A percentile compares a stretch with the other conserved stretches of the same genome.
Evolutionary conservation across 2,113 vertebrate genomes (phyloP).

Genomic region (Xiphophorus maculatus): DNA sequence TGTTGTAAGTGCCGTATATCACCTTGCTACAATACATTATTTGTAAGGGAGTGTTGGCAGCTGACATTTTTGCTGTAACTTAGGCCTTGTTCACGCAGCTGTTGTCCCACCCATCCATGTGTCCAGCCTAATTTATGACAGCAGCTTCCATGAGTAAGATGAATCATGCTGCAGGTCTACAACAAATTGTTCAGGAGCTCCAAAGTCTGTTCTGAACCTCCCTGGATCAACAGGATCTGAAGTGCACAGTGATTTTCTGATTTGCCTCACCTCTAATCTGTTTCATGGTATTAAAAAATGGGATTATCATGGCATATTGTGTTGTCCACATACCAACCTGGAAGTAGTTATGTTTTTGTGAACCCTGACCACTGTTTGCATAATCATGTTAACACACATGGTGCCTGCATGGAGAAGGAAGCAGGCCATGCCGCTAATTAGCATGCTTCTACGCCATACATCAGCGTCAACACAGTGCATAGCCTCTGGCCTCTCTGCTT

Average conservation of each 20-base stretch:
- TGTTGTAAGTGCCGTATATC: too few species aligned
- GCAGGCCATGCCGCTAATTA: conserved; percentile 39
- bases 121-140: not conserved
- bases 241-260: not conserved
- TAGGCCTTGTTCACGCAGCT: not conserved
- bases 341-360: conserved; percentile 1
- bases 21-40: not conserved
- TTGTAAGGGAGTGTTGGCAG: not conserved
- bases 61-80: not conserved
- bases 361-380: not conserved
- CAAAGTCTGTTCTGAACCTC: not conserved
- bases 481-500: conserved; percentile 27
- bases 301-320: too few species aligned
- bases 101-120: not conserved
- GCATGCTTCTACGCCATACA: conserved; percentile 35
- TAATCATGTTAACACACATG: conserved; percentile 33
- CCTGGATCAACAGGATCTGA: not conserved
- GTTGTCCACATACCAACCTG: not conserved
- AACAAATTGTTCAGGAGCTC: not conserved
- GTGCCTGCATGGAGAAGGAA: conserved; percentile 29
- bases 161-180: not conserved
- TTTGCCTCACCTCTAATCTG: not conserved
- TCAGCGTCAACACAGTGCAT: conserved; percentile 26
- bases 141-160: not conserved
- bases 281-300: not conserved